These are phyloP conservation scores for Gadopsis bispinosus DNA, from an alignment of 2,797 vertebrate species.

Conservation along the genomic window DNA sequence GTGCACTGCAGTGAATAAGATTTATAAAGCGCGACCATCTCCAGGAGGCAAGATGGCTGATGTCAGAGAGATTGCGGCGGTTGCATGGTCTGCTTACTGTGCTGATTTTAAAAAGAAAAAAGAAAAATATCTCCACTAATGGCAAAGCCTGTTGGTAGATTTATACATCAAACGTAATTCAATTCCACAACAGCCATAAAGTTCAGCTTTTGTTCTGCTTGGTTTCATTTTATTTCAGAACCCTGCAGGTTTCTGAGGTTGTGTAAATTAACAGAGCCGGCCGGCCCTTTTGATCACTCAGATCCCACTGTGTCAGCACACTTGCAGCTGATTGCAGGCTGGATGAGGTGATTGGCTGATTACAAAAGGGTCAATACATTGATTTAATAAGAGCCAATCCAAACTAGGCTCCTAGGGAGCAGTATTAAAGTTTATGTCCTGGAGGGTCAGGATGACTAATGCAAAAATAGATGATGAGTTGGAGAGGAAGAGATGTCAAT, in stretches of 20 bases:
- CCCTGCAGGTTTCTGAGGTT: conserved; percentile 39
- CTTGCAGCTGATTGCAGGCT: conserved; percentile 47
- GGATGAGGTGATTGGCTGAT: conserved; percentile 58
- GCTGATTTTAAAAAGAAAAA: conserved; percentile 45
- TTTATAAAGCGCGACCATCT: conserved; percentile 36
- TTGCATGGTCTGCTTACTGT: conserved; percentile 44
- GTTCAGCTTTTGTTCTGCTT: conserved; percentile 69
- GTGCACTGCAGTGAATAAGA: conserved; percentile 30
- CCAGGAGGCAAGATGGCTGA: conserved; percentile 19
- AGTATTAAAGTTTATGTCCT: conserved; percentile 7
- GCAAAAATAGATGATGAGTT: neutral
- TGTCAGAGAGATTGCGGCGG: conserved; percentile 22
- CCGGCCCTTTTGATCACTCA: conserved; percentile 38
- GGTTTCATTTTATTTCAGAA: conserved; percentile 58
- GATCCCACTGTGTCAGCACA: conserved; percentile 63
- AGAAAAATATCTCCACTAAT: conserved; percentile 23
- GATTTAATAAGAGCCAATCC: conserved; percentile 54
- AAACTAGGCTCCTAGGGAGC: conserved; percentile 24
- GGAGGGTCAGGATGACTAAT: conserved; percentile 5
- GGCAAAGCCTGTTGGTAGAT: conserved; percentile 33
- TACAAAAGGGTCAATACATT: conserved; percentile 53
- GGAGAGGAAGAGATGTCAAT: neutral
- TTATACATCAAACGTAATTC: conserved; percentile 58
- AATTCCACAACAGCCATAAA: conserved; percentile 52
- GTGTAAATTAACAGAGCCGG: conserved; percentile 51